Conservation (phyloP, 2,113 vertebrate genomes). For the Pterocles burchelli region DNA sequence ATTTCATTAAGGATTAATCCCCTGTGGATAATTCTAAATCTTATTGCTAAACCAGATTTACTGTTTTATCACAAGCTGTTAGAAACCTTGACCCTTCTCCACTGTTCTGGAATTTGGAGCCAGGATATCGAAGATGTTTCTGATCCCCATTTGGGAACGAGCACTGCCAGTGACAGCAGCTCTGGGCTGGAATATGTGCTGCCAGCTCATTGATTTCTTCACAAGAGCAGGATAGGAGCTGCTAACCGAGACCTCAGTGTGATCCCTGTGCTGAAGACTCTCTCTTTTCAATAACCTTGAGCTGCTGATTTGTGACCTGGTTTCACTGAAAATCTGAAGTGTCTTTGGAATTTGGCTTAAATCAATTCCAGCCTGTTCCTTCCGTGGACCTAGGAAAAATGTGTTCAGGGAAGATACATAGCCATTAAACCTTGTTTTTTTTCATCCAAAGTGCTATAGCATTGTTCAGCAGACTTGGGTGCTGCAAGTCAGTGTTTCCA, state of each 20-base stretch:
- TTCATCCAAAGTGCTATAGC: neutral
- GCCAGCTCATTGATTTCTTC: neutral
- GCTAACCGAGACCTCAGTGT: neutral
- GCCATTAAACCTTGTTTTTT: neutral
- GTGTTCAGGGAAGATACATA: neutral
- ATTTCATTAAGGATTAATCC: neutral
- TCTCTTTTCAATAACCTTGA: neutral
- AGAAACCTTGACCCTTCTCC: neutral
- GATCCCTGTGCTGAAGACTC: neutral
- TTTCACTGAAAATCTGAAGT: neutral
- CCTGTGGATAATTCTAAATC: neutral
- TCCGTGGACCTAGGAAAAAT: neutral
- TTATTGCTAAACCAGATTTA: neutral
- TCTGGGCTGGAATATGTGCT: rapidly evolving
- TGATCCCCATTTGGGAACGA: neutral
- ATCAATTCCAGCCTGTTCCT: neutral
- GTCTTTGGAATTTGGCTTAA: neutral
- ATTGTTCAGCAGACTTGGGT: neutral
- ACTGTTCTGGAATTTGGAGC: neutral
- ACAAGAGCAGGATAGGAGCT: neutral
- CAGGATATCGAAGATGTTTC: neutral
- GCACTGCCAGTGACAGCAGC: neutral
- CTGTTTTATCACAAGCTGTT: neutral
- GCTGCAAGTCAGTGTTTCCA: neutral
- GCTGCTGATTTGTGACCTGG: neutral